Base-by-base conservation (phyloP, 2,888 invertebrate species). In the Lymantria dispar region DNA sequence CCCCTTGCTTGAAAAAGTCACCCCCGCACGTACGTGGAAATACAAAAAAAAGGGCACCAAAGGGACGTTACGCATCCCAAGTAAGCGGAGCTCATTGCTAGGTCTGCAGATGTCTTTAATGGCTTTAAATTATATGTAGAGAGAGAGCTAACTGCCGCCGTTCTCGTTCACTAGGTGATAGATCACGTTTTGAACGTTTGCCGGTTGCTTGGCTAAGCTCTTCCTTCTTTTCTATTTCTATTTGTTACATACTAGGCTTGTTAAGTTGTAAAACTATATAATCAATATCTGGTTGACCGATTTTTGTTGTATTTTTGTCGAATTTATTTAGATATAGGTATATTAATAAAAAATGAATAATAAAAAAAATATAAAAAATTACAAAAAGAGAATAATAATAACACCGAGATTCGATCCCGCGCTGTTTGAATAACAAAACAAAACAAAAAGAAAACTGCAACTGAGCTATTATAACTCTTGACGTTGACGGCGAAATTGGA, bases 41-140 rank as follows among this genome's bases (percentile, higher is more conserved):
- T 79, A 87, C 79, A 90, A 89, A 22, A n/a, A 85, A 90, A 90
- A 89, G 87, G 87, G 86, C 86, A 82, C 83, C 79, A 76, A 70
- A 86, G 87, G 87, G 89, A 86, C 83, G 87, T 68, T 78, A 81
- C 87, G 88, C 88, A 88, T 88, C 87, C 83, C 84, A 85, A 88
- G 87, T 86, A 87, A 86, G 85, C 80, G 78, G 68, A 80, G 76
- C 89, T 87, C 87, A 87, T 87, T 87, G 86, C 85, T 77, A 76
- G 85, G 83, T 80, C 89, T 87, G 86, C 90, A 91, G 91, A 91
- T 91, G 90, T 87, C 87, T 89, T 87, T 91, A 90, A 91, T 90
- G 89, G 87, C 85, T 87, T 90, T 87, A 90, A 91, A 90, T 91
- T 90, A 88, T 90, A 87, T 85, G 86, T 85, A 85, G 88, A 87